These are phyloP conservation scores for Popillia japonica DNA, from an alignment of 1,140 invertebrate species.

Conservation along the genomic window DNA sequence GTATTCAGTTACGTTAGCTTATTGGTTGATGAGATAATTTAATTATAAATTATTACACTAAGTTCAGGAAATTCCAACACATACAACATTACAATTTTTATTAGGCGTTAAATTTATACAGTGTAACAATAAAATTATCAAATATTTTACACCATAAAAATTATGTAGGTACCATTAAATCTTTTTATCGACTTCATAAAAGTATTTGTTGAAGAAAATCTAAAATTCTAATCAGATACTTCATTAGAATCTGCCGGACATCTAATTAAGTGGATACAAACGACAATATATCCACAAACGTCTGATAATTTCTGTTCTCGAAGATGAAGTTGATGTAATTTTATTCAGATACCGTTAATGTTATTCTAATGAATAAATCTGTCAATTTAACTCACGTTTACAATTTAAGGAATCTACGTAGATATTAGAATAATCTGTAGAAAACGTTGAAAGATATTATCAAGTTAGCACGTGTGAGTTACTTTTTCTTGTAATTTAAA, in stretches of 20 bases:
- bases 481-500: neutral
- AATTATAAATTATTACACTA: neutral
- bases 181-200: neutral
- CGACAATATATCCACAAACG: neutral
- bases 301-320: neutral
- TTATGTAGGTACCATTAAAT: conserved; percentile 1
- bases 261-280: conserved; percentile 4
- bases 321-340: conserved; percentile 21
- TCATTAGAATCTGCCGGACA: neutral
- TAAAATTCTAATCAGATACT: neutral
- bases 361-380: conserved; percentile 4
- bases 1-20: neutral
- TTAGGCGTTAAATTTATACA: neutral
- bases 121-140: neutral
- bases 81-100: neutral
- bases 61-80: neutral
- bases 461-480: neutral
- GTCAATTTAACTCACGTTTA: neutral
- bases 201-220: conserved; percentile 1
- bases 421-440: neutral
- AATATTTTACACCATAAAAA: neutral
- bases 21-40: neutral
- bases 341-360: conserved; percentile 30
- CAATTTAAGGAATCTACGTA: neutral
- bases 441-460: neutral